Conservation (phyloP, 2,797 vertebrate genomes). For the Xerus rutilus region DNA sequence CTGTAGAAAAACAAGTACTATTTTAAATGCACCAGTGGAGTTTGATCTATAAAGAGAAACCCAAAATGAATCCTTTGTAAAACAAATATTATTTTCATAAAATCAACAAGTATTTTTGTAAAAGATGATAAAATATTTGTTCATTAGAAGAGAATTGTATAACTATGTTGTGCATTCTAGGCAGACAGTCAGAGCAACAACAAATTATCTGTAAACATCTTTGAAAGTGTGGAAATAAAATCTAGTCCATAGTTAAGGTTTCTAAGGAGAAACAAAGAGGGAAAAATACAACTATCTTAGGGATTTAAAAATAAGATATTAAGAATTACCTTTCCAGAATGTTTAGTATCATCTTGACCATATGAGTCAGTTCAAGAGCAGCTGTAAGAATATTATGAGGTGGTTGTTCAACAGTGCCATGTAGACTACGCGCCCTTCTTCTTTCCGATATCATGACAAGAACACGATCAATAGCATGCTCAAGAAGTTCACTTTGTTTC, state of each 20-base stretch:
- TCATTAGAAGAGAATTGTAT: not conserved
- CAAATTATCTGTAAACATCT: constrained; percentile 29
- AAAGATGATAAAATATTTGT: constrained; percentile 3
- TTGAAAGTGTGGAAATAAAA: constrained; percentile 47
- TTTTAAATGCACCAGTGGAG: not conserved
- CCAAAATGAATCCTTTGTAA: not conserved
- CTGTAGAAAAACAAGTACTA: not conserved
- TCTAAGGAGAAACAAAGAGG: constrained; percentile 10
- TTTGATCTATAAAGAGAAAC: not conserved
- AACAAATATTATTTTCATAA: not conserved
- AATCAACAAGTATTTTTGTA: not conserved
- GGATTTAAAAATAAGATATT: not conserved
- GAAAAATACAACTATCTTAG: not conserved
- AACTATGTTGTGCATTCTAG: not conserved
- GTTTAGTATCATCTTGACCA: constrained; percentile 94
- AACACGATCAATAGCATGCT: constrained; percentile 65
- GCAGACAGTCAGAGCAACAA: not conserved
- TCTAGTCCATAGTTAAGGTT: not conserved
- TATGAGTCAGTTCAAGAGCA: constrained; percentile 95
- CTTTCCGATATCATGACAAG: constrained; percentile 90
- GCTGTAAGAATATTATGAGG: constrained; percentile 95
- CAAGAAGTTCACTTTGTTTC: constrained; percentile 66
- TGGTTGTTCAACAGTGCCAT: constrained; percentile 92
- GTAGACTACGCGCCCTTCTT: constrained; percentile 94
- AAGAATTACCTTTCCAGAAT: constrained; percentile 95